Percentiles rank a stretch among this genome's conserved stretches.
These are phyloP conservation scores for Charaxes varanes DNA, from an alignment of 1,140 invertebrate genomes.

Conservation along the genomic window DNA sequence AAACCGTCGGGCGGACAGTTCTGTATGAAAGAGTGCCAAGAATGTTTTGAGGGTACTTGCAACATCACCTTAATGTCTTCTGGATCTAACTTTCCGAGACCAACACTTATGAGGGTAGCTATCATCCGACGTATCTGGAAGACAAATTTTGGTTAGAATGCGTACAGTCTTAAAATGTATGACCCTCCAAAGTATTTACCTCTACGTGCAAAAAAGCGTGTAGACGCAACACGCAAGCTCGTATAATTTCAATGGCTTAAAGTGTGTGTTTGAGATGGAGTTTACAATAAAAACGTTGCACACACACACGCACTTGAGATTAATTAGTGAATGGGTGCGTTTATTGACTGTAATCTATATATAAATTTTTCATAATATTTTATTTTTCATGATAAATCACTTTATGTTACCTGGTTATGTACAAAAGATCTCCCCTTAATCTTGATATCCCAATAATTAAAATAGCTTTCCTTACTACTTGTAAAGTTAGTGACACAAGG, in stretches of 20 bases:
- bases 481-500: conserved; percentile 58
- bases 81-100: conserved; percentile 73
- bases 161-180: neutral
- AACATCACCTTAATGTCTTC: conserved; percentile 82
- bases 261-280: no score
- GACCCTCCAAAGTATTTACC: no score
- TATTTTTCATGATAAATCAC: no score
- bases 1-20: conserved; percentile 78
- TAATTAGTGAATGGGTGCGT: no score
- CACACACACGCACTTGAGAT: no score
- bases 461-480: conserved; percentile 49
- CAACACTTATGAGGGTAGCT: conserved; percentile 77
- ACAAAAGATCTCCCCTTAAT: conserved; percentile 79
- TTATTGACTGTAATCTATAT: no score
- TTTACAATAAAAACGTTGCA: no score
- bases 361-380: no score
- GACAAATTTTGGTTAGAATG: no score
- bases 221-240: no score
- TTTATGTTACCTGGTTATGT: conserved; percentile 79
- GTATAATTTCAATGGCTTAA: no score
- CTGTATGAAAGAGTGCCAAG: conserved; percentile 74
- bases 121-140: conserved; percentile 83
- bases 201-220: no score
- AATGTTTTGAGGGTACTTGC: conserved; percentile 81
- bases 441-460: conserved; percentile 79